These are phyloP conservation scores for Apis dorsata DNA, from an alignment of 1,140 invertebrate genomes.

Conservation along the genomic window DNA sequence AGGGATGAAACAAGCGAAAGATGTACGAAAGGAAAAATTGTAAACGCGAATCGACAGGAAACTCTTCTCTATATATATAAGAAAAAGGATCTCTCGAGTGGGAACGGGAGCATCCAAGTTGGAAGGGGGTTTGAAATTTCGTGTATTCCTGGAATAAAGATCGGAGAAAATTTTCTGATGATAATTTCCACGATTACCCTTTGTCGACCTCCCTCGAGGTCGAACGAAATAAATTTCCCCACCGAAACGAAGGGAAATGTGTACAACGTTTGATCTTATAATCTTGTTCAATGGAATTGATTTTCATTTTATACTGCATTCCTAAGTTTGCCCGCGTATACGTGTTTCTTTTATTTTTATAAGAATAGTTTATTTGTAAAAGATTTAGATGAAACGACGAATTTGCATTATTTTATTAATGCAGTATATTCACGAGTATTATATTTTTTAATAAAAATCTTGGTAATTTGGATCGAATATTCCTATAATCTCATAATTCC, in stretches of 20 bases:
- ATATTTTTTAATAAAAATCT: no score
- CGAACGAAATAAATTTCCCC: background rate
- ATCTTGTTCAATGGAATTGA: no score
- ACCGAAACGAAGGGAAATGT: background rate
- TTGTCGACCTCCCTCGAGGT: no score
- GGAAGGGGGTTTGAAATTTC: background rate
- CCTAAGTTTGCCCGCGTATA: no score
- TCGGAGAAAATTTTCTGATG: background rate
- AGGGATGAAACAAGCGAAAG: slow-evolving; percentile 27
- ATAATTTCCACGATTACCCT: slow-evolving; percentile 5
- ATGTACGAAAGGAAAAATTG: slow-evolving; percentile 17
- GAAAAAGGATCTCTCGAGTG: background rate
- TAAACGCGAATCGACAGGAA: background rate
- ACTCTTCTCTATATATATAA: background rate
- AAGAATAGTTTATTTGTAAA: no score
- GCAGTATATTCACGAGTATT: no score
- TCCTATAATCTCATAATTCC: background rate
- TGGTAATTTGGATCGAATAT: background rate
- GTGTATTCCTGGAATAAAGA: background rate
- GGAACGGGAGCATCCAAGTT: background rate
- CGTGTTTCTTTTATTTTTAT: background rate
- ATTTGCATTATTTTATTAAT: no score
- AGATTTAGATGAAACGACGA: no score
- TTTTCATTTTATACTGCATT: no score
- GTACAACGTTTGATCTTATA: no score